These are phyloP conservation scores for Acrobasis repandana DNA, from an alignment of 2,888 invertebrate genomes.

Conservation along the genomic window DNA sequence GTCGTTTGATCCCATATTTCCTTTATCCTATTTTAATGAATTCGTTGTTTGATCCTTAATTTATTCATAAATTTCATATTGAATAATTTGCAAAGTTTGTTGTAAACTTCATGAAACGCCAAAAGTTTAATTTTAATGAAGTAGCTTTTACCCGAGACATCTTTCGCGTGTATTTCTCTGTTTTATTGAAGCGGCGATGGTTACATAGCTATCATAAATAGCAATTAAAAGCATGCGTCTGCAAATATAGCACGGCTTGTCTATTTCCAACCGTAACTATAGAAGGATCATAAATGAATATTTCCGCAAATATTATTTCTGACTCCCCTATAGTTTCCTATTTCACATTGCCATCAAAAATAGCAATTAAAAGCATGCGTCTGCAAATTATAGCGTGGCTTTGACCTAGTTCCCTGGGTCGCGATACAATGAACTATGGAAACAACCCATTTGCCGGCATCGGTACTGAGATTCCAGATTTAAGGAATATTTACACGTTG, in stretches of 20 bases:
- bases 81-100: not conserved
- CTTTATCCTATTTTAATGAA: not conserved
- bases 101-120: no score
- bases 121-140: no score
- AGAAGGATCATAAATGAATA: not conserved
- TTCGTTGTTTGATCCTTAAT: not conserved
- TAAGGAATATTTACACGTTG: not conserved
- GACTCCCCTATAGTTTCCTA: constrained; percentile 12
- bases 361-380: constrained; percentile 31
- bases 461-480: constrained; percentile 20
- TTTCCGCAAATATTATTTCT: not conserved
- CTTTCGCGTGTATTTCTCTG: no score
- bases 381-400: constrained; percentile 39
- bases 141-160: no score
- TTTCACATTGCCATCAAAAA: constrained; percentile 25
- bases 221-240: constrained; percentile 32
- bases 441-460: constrained; percentile 27
- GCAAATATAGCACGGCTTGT: constrained; percentile 38
- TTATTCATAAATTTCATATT: not conserved
- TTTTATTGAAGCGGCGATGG: no score
- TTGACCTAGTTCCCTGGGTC: constrained; percentile 40
- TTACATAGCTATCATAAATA: constrained; percentile 25
- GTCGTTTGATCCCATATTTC: not conserved
- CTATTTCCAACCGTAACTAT: no score
- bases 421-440: constrained; percentile 34